Conservation (phyloP, 2,113 vertebrate species). For the Vimba vimba region DNA sequence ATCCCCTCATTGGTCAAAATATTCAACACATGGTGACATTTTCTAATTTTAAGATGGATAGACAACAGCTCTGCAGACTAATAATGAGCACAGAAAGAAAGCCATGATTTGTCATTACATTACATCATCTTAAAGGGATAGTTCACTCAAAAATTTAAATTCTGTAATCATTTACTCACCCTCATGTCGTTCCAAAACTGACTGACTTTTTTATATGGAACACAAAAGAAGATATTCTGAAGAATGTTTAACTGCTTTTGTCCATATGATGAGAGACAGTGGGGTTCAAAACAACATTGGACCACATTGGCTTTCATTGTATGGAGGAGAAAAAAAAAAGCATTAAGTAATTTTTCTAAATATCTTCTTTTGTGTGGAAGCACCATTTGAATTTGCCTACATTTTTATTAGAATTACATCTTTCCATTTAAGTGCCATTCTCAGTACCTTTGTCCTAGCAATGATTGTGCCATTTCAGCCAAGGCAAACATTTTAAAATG, state of each 20-base stretch:
- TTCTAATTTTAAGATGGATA: background rate
- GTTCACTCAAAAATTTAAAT: background rate
- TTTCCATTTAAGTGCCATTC: no score
- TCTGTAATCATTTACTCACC: background rate
- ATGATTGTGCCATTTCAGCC: constrained; percentile 7
- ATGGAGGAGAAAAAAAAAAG: background rate
- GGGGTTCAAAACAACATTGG: background rate
- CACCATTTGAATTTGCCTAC: background rate
- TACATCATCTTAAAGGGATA: background rate
- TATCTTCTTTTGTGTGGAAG: background rate
- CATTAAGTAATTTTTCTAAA: background rate
- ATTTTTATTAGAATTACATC: background rate
- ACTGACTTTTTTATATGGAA: no score
- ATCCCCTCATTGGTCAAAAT: background rate
- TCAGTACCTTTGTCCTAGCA: background rate
- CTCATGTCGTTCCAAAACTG: no score
- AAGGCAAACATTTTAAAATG: constrained; percentile 29
- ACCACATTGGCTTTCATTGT: background rate
- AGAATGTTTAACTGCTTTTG: background rate
- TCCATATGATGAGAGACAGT: background rate
- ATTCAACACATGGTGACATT: background rate
- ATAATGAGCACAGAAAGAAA: background rate
- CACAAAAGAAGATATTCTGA: background rate
- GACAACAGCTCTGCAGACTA: background rate
- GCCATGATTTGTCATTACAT: background rate